These are phyloP conservation scores for Caradrina kadenii DNA, from an alignment of 2,888 invertebrate species.

Conservation along the genomic window DNA sequence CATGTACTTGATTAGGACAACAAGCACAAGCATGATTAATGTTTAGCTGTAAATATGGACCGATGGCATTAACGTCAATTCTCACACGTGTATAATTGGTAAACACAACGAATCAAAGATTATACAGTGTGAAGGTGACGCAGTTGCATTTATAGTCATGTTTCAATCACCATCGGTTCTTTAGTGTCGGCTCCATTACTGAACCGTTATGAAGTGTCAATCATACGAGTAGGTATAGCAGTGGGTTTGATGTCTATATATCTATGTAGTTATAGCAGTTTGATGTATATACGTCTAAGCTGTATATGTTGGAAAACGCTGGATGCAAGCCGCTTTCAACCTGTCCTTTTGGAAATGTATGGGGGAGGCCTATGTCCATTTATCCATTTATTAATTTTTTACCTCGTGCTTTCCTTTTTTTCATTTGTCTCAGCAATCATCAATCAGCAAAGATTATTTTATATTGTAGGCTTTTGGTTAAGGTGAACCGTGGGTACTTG, in stretches of 20 bases:
- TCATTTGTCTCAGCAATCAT: too few relatives aligned
- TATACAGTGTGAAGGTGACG: slow-evolving; percentile 25
- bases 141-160: slow-evolving; percentile 6
- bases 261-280: neutral
- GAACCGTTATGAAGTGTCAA: slow-evolving; percentile 10
- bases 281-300: neutral
- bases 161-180: slow-evolving; percentile 27
- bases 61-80: slow-evolving; percentile 22
- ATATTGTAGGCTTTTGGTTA: neutral
- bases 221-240: neutral
- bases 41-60: slow-evolving; percentile 15
- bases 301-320: too few relatives aligned
- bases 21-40: slow-evolving; percentile 13
- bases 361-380: too few relatives aligned
- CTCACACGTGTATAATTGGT: slow-evolving; percentile 18
- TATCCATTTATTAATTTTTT: neutral
- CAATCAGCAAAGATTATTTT: too few relatives aligned
- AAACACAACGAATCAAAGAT: slow-evolving; percentile 22
- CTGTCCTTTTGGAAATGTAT: too few relatives aligned
- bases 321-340: too few relatives aligned
- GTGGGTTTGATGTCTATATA: neutral
- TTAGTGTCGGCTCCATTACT: slow-evolving; percentile 8
- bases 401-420: neutral
- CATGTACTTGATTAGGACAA: neutral
- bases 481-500: neutral